A percentile compares a stretch with the other conserved stretches of the same genome.
These are phyloP conservation scores for Microcebus murinus DNA, from an alignment of 2,113 vertebrate species.

Conservation along the genomic window DNA sequence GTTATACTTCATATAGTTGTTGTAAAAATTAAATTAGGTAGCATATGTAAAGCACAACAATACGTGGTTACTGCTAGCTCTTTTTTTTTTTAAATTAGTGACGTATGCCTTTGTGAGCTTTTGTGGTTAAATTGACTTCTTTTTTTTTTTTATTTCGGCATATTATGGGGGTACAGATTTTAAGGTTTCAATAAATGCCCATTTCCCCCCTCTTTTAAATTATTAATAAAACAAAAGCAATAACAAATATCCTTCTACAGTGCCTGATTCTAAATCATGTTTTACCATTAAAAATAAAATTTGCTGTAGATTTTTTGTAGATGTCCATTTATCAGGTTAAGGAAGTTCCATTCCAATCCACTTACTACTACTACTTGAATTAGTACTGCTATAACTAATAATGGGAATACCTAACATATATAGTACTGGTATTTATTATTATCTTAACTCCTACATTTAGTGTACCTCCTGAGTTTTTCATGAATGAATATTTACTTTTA, in stretches of 20 bases:
- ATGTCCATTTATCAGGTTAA: not conserved
- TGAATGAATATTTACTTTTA: not conserved
- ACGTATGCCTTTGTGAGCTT: too few relatives aligned
- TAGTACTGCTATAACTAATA: not conserved
- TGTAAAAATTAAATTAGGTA: not conserved
- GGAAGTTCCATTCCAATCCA: not conserved
- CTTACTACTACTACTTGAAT: not conserved
- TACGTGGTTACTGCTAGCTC: not conserved
- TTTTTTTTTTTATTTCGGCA: too few relatives aligned
- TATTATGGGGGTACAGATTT: too few relatives aligned
- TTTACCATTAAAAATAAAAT: not conserved
- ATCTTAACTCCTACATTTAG: not conserved
- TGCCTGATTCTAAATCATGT: not conserved
- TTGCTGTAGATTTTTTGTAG: not conserved
- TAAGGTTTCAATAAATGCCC: too few relatives aligned
- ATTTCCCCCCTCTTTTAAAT: not conserved
- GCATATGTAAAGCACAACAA: not conserved
- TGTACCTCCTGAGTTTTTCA: not conserved
- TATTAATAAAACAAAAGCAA: conserved; percentile 1
- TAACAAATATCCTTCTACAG: not conserved
- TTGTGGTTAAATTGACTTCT: too few relatives aligned
- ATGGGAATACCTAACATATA: not conserved
- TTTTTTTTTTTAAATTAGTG: not conserved
- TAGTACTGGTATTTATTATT: not conserved
- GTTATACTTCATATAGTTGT: not conserved